A percentile compares a stretch with the other conserved stretches of the same genome.
phyloP scores from a whole-genome alignment of 2,888 invertebrate genomes.

The Carcina quercana region DNA sequence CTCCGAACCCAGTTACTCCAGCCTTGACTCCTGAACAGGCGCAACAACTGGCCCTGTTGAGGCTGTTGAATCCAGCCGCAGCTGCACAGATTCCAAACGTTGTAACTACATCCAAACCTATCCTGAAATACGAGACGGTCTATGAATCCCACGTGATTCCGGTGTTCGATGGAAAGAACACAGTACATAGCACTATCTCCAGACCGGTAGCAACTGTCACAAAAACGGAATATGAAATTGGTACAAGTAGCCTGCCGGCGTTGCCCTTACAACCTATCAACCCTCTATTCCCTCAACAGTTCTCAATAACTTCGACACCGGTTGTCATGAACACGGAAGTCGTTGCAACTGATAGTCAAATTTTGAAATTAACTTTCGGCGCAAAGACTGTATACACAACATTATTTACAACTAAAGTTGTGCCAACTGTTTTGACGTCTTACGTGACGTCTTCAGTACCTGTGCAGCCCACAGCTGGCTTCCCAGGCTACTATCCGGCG shows the following conservation, averaged over 20 bases:
- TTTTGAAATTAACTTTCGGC: slow-evolving; percentile 91
- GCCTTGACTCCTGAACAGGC: slow-evolving; percentile 81
- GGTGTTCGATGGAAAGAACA: slow-evolving; percentile 82
- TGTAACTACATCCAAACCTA: slow-evolving; percentile 85
- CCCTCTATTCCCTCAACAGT: slow-evolving; percentile 77
- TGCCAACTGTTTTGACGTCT: slow-evolving; percentile 88
- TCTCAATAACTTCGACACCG: slow-evolving; percentile 85
- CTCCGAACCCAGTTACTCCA: slow-evolving; percentile 61
- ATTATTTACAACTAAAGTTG: slow-evolving; percentile 86
- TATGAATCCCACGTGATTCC: slow-evolving; percentile 90
- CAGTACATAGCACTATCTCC: slow-evolving; percentile 85
- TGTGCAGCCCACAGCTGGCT: slow-evolving; percentile 81
- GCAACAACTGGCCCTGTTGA: slow-evolving; percentile 82
- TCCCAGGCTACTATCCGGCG: slow-evolving; percentile 85
- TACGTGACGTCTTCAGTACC: slow-evolving; percentile 87
- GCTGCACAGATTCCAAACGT: slow-evolving; percentile 80
- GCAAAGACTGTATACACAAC: slow-evolving; percentile 93
- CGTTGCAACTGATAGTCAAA: slow-evolving; percentile 85
- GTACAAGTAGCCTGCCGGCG: slow-evolving; percentile 80
- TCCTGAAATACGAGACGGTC: slow-evolving; percentile 83
- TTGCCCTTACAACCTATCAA: slow-evolving; percentile 74
- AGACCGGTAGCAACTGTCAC: slow-evolving; percentile 85
- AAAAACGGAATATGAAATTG: slow-evolving; percentile 85
- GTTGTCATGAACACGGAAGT: slow-evolving; percentile 86
- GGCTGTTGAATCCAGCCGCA: slow-evolving; percentile 80